Evolutionary conservation across 35 echinoderm and acorn worm species (phyloP), one percentile per base, ranked within the genome.

Genomic region (Apostichopus parvimensis): DNA sequence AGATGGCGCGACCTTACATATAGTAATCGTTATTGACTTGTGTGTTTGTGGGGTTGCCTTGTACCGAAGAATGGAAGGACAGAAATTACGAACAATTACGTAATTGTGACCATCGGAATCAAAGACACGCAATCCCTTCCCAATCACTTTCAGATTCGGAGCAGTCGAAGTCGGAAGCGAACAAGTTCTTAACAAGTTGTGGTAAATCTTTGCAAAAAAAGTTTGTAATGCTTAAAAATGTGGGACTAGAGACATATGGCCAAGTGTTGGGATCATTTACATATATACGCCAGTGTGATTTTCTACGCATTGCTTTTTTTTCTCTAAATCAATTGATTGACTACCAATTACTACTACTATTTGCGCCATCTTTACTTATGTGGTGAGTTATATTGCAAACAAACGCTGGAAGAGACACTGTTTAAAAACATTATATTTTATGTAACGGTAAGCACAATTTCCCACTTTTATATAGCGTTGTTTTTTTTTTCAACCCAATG

Each of bases 1-100:
- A 84, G 81, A 84, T 84, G 81, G 81, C 81, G 81, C 13, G 81
- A 75, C 71, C 71, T 75, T 75, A 20, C 71, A 17, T 84, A 56
- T 58, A 28, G 78, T 84, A 84, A 84, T 84, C 54, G 56, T 84
- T 84, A 84, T 84, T 84, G 81, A 84, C 81, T 84, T 84, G 15
- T 58, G 11, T 54, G 17, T 60, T 9, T 54, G 55, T 60, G 55
- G 22, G 8, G 54, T 84, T 84, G 55, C 81, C 81, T 84, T 84
- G 81, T 84, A 52, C n/a, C 81, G 28, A 23, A 84, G 81, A 84
- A 55, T 10, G 81, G 81, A 84, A 84, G 81, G 81, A 54, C 81
- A 84, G 57, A 84, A 84, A 84, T 84, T 57, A 84, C 81, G 81
- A 84, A 84, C 81, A 84, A 84, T 84, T 84, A 84, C 81, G 81